Evolutionary conservation across 2,888 invertebrate species (phyloP), one percentile per base, ranked within the genome.

Genomic region (Heteromurus nitidus): DNA sequence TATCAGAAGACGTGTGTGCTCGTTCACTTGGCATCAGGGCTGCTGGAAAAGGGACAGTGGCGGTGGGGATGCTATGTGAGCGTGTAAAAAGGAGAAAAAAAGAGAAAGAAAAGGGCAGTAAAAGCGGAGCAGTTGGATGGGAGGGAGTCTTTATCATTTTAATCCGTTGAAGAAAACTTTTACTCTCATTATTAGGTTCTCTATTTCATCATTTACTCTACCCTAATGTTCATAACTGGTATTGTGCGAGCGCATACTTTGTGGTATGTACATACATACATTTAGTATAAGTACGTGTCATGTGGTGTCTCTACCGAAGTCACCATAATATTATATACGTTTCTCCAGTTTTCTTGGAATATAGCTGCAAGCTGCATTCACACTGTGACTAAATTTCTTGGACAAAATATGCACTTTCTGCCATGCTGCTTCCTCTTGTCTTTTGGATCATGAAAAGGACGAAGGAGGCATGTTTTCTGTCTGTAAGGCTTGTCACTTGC

Each of bases 151-250:
- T 58, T 58, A 58, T 58, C 58, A 58, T 58, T 58, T 58, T 58
- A 58, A 58, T 58, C 58, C 28, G 24, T 58, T 58, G 26, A 58
- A 58, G 58, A 58, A 58, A 58, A 58, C 58, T 58, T 58, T 58
- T 58, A 28, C 58, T 58, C 58, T 58, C 58, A 58, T 58, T 58
- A 58, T 58, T 58, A 58, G 58, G 58, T 58, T 58, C 58, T 58
- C 58, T 58, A 58, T 58, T 58, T 58, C 58, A 58, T 58, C 58
- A 58, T 58, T 58, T 58, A 58, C 58, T 58, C 16, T 26, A 24
- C 28, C 22, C 24, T 58, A 58, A 58, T 58, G 58, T 58, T 58
- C 58, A 58, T 58, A 58, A 58, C 24, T 58, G 58, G 44, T 9
- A 44, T 44, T 1, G 44, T n/a, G 3, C n/a, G n/a, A n/a, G n/a